Evolutionary conservation across 2,797 vertebrate species (phyloP).

Genomic region (Gymnoscopelus microlampas): DNA sequence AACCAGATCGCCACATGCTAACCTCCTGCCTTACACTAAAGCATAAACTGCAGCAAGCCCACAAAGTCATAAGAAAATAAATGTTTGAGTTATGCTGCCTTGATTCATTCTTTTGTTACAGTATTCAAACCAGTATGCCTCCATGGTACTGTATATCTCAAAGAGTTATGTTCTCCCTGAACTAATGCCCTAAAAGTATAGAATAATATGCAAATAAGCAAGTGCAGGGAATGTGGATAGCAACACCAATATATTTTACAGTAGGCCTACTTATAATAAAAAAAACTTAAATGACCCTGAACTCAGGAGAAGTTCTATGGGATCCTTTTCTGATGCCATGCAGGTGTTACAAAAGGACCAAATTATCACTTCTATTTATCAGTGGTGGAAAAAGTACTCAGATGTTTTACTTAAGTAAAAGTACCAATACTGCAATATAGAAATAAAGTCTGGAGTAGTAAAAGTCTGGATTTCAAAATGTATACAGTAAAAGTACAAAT

Average conservation of each 20-base stretch:
- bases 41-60: neutral
- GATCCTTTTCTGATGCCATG: neutral
- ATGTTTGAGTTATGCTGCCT: too few relatives aligned
- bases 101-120: too few relatives aligned
- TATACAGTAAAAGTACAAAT: neutral
- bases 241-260: neutral
- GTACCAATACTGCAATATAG: too few relatives aligned
- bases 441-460: too few relatives aligned
- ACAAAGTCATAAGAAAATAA: neutral
- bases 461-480: too few relatives aligned
- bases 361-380: too few relatives aligned
- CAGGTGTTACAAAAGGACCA: neutral
- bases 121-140: too few relatives aligned
- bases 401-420: too few relatives aligned
- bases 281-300: neutral
- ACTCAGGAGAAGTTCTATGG: neutral
- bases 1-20: conserved; percentile 71
- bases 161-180: neutral
- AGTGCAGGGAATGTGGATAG: conserved; percentile 20
- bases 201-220: conserved; percentile 7
- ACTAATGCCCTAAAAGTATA: neutral
- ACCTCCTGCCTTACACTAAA: conserved; percentile 54
- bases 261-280: neutral
- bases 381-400: too few relatives aligned
- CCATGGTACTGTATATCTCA: neutral